Base-by-base conservation (phyloP, 2,113 vertebrate species). In the Epinephelus moara region DNA sequence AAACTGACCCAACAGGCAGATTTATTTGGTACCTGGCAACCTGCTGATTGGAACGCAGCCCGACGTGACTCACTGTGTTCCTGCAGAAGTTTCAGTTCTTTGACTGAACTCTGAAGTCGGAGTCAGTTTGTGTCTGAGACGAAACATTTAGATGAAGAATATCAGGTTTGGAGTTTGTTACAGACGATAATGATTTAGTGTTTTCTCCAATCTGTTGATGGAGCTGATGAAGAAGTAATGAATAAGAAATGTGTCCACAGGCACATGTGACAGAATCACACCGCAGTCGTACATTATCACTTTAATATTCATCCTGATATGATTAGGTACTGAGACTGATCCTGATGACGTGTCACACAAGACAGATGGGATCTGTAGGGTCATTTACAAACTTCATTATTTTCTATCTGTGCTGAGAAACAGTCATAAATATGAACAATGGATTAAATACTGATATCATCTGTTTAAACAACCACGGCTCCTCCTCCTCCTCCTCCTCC, bases 241-340 rank as follows among this genome's bases (percentile, higher is more conserved):
- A 67, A 53, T 27, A 25, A 15, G 68, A 70, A 53, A 82, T 23
- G 7, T 69, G 17, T 78, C 42, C 1, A 1, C 40, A 7, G 11
- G 52, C 62, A 4, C 30, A 15, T 3, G 15, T 47, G 9, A 45
- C 42, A 45, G 42, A 45, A 45, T 45, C 42, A 45, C 42, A 45
- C 33, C 7, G 50, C 42, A 21, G 21, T 42, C 33, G 4, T 66
- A 52, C 40, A 67, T 74, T 52, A 60, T 81, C 21, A 30, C 11
- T 74, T 81, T 52, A 74, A 53, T 68, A 69, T 75, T 61, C 63
- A 75, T n/a, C 61, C 63, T 55, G n/a, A 45, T 68, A 52, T 42
- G 18, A 27, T 27, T 2, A 5, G 12, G 1, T 15, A 71, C 67
- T 21, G 27, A 9, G 11, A 12, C 42, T n/a, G 40, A 64, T 49